Evolutionary conservation across 2,888 invertebrate genomes (phyloP), one percentile per base, ranked within the genome.

Genomic region (Clepsis dumicolana): DNA sequence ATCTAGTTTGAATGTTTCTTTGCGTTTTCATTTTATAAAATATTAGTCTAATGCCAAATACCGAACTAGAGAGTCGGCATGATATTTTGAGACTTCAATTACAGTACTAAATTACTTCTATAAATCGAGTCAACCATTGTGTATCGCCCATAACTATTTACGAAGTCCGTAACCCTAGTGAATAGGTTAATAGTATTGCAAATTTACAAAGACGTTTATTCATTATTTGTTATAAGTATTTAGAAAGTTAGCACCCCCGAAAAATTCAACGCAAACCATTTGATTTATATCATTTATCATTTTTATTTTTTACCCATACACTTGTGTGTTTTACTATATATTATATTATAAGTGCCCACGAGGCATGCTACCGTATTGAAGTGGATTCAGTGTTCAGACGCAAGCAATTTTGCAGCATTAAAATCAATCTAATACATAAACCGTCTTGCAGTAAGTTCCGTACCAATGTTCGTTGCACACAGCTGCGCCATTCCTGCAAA

Each of bases 381-480:
- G 72, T 78, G 78, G 83, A 75, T 84, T 74, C 80, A 61, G 48
- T 59, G 59, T 68, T 63, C 68, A 81, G 87, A 86, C 79, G 83
- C 82, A 88, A 88, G 84, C 86, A 85, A 86, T 80, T 81, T 73
- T 81, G 84, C 84, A 87, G 86, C 84, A 77, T 88, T 82, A 85
- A 89, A 90, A 86, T 83, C 85, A 88, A 84, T 81, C 80, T 88
- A 86, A 75, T 70, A 65, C 57, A 82, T 80, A 84, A 86, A 87
- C 90, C 89, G 80, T 85, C 90, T 85, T 87, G 86, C 90, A 86
- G 86, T 86, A 88, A 87, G 82, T 88, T 89, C 78, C 88, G 83
- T 88, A 88, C 86, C 90, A 85, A 79, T 83, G 76, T 88, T 89
- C 81, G 83, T 89, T 93, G 93, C 93, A 92, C 93, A 92, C 91